phyloP scores from a whole-genome alignment of 2,888 invertebrate genomes.

The Xestia ashworthii region DNA sequence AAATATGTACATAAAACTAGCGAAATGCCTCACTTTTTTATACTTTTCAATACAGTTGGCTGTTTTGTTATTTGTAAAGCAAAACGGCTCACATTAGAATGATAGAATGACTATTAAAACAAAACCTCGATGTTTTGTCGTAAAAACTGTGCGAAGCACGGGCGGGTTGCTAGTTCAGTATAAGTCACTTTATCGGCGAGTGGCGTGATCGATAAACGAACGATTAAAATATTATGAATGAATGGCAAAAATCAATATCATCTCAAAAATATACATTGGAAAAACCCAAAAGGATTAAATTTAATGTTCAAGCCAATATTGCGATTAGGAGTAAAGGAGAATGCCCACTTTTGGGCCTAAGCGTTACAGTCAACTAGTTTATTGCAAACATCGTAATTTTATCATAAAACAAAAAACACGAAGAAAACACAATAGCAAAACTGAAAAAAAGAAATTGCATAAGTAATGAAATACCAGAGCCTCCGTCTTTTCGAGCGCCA shows the following conservation, averaged over 20 bases:
- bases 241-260: background rate
- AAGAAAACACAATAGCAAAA: no score
- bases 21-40: no score
- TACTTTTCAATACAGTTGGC: no score
- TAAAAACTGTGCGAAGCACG: background rate
- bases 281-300: conserved; percentile 22
- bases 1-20: no score
- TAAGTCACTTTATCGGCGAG: conserved; percentile 11
- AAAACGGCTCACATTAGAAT: background rate
- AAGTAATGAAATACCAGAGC: no score
- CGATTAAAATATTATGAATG: conserved; percentile 29
- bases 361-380: no score
- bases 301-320: background rate
- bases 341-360: no score
- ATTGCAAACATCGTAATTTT: no score
- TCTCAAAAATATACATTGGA: conserved; percentile 3
- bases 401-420: no score
- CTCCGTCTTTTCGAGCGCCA: no score
- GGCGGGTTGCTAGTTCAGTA: background rate
- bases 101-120: background rate
- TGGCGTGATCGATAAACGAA: conserved; percentile 45
- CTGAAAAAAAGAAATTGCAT: no score
- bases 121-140: background rate
- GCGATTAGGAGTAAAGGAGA: conserved; percentile 17
- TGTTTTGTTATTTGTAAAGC: no score